These are phyloP conservation scores for Miltochrista miniata DNA, from an alignment of 2,888 invertebrate genomes.

Conservation along the genomic window DNA sequence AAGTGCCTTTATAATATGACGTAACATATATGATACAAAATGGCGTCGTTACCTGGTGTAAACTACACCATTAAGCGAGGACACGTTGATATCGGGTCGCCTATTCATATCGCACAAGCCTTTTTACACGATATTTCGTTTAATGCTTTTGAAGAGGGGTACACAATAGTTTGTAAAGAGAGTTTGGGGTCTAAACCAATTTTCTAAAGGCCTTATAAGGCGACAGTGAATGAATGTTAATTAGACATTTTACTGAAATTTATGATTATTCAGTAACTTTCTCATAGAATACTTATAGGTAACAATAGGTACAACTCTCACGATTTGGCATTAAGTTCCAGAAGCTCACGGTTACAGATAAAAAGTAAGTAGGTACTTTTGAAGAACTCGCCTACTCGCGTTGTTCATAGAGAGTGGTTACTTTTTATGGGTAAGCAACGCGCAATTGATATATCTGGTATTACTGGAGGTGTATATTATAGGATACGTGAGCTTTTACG, in stretches of 20 bases:
- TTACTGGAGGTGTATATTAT: too few species aligned
- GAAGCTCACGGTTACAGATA: too few species aligned
- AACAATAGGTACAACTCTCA: too few species aligned
- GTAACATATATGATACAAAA: constrained; percentile 45
- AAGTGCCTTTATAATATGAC: constrained; percentile 33
- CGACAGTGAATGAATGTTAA: neutral
- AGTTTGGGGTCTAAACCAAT: constrained; percentile 1
- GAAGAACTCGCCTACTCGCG: neutral
- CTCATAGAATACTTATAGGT: too few species aligned
- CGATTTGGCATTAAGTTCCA: too few species aligned
- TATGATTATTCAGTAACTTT: too few species aligned
- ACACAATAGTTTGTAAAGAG: constrained; percentile 10
- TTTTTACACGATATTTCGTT: constrained; percentile 20
- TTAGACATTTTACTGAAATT: too few species aligned
- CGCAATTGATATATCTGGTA: too few species aligned
- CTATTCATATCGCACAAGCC: constrained; percentile 26
- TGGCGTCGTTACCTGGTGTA: constrained; percentile 50
- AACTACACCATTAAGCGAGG: constrained; percentile 47
- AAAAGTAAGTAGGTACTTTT: neutral
- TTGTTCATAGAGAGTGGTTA: too few species aligned
- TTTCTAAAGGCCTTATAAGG: constrained; percentile 3
- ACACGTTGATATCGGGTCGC: constrained; percentile 23
- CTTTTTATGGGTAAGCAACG: too few species aligned
- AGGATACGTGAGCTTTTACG: too few species aligned
- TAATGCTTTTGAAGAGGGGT: constrained; percentile 13